Percentiles rank a stretch among this genome's conserved stretches.
phyloP scores from a whole-genome alignment of 2,888 invertebrate species.

The Epinotia brunnichana region DNA sequence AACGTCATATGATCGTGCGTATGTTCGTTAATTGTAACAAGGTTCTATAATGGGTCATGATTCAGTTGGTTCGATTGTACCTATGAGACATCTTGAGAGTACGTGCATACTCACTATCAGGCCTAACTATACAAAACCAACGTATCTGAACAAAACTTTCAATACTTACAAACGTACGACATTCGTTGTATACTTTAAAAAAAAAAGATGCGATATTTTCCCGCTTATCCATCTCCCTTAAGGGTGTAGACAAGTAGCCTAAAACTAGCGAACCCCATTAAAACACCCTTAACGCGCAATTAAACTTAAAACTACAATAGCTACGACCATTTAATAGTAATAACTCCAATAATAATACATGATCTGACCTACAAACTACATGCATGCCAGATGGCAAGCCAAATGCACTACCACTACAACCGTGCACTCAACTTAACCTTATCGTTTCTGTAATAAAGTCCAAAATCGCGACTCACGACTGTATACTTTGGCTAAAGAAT shows the following conservation, averaged over 20 bases:
- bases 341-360: slow-evolving; percentile 40
- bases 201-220: background rate
- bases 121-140: too few relatives aligned
- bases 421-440: background rate
- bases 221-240: background rate
- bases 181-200: background rate
- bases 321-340: slow-evolving; percentile 28
- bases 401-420: slow-evolving; percentile 20
- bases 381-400: slow-evolving; percentile 39
- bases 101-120: too few relatives aligned
- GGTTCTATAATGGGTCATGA: too few relatives aligned
- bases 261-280: slow-evolving; percentile 18
- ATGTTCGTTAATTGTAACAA: too few relatives aligned
- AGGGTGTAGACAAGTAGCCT: background rate
- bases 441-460: background rate
- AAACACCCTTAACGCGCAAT: slow-evolving; percentile 35
- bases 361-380: slow-evolving; percentile 36
- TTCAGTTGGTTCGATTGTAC: too few relatives aligned
- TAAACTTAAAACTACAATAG: slow-evolving; percentile 36
- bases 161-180: too few relatives aligned
- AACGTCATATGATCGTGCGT: too few relatives aligned
- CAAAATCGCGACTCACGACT: background rate
- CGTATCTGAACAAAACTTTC: too few relatives aligned
- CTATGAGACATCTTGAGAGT: too few relatives aligned
- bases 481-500: background rate